These are phyloP conservation scores for Portevinia maculata DNA, from an alignment of 2,888 invertebrate species.

Conservation along the genomic window DNA sequence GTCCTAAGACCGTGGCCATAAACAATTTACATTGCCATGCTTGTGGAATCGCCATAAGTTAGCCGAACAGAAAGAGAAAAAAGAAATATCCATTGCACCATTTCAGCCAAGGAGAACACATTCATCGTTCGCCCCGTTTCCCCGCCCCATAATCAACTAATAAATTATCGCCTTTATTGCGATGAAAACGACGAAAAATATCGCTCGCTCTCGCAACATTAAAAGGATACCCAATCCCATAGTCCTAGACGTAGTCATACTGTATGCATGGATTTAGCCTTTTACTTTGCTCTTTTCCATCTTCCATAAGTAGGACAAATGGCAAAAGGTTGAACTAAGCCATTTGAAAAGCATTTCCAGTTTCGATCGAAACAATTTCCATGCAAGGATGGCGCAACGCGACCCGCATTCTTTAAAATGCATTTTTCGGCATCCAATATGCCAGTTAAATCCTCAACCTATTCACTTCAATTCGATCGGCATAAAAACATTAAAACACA, in stretches of 20 bases:
- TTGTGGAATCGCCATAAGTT: constrained; percentile 69
- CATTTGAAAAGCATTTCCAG: constrained; percentile 37
- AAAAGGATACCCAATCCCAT: background rate
- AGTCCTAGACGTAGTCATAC: background rate
- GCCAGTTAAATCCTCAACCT: constrained; percentile 62
- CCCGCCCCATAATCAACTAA: constrained; percentile 65
- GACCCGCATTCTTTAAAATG: constrained; percentile 16
- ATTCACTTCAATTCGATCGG: constrained; percentile 69
- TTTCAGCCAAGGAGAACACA: constrained; percentile 26
- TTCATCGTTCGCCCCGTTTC: constrained; percentile 39
- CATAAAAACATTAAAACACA: constrained; percentile 48
- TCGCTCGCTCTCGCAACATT: constrained; percentile 42
- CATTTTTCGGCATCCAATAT: constrained; percentile 65
- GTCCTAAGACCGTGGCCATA: constrained; percentile 61
- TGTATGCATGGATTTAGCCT: constrained; percentile 35
- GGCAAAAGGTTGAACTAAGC: constrained; percentile 7
- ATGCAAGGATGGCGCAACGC: constrained; percentile 38
- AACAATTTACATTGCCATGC: constrained; percentile 66
- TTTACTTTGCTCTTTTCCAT: constrained; percentile 32
- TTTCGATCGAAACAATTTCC: constrained; percentile 23
- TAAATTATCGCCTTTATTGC: constrained; percentile 74
- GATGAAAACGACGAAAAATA: constrained; percentile 72
- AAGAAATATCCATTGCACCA: constrained; percentile 45
- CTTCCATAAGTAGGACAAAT: constrained; percentile 46
- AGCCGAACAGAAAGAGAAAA: background rate